phyloP scores from a whole-genome alignment of 2,113 vertebrate genomes.

The Collichthys lucidus region DNA sequence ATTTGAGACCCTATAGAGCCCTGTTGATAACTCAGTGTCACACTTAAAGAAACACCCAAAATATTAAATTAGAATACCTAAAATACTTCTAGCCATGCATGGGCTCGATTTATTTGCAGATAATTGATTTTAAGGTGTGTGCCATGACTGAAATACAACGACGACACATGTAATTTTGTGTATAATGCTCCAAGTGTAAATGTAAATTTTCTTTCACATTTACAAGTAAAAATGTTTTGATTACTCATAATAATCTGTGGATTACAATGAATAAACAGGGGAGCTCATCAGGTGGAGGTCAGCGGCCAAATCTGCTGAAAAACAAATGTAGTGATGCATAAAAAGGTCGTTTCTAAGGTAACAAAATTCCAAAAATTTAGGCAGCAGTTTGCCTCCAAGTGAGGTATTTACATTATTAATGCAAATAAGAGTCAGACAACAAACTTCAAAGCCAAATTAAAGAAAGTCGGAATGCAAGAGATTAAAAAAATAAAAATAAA shows the following conservation, averaged over 20 bases:
- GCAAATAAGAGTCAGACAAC: slow-evolving; percentile 1
- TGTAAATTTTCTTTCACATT: not conserved
- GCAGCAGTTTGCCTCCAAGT: not conserved
- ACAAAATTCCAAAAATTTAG: not conserved
- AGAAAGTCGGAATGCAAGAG: not conserved
- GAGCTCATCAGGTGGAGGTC: not conserved
- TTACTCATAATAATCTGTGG: not conserved
- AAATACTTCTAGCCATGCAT: not conserved
- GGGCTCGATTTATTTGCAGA: not conserved
- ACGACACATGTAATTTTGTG: not conserved
- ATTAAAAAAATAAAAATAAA: slow-evolving; percentile 1
- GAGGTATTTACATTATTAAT: not conserved
- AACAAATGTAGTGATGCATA: not conserved
- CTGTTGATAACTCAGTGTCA: not conserved
- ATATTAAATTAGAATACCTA: not conserved
- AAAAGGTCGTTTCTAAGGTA: not conserved
- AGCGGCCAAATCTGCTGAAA: not conserved
- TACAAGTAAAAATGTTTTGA: not conserved
- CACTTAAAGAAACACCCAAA: not conserved
- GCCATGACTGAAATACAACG: not conserved
- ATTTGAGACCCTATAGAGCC: slow-evolving; percentile 2
- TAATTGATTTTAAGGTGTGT: not conserved
- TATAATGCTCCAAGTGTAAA: not conserved
- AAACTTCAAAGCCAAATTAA: slow-evolving; percentile 21
- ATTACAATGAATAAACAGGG: not conserved